Base-by-base conservation (phyloP, 2,797 vertebrate genomes). In the Ficedula albicollis region DNA sequence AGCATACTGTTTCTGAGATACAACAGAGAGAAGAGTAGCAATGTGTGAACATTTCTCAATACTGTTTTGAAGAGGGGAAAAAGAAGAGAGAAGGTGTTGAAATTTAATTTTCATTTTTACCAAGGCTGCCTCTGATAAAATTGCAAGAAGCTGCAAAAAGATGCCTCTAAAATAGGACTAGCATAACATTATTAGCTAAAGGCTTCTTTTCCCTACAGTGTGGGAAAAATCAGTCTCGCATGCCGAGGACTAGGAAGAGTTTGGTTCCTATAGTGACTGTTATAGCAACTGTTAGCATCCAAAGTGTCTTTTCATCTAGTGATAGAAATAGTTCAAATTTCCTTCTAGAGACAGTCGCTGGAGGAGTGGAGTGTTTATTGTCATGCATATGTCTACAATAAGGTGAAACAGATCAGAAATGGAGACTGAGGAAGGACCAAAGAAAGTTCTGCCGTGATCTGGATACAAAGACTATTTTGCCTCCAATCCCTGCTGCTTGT, bases 241-340 rank as follows among this genome's bases (percentile, higher is more conserved):
- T 90, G 79, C 85, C 77, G 92, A 95, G 48, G 77, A 91, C 60
- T 58, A 70, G 86, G 90, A 89, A 60, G 75, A 85, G 13, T 88
- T 96, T 82, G 82, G 90, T 97, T 95, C 85, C 96, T 97, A 93
- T 88, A 94, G 95, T 83, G 93, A 96, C 84, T 89, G 51, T 80
- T 85, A 80, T 0, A 90, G 70, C 60, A 83, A 77, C 70, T 86
- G 49, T 46, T 87, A 73, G 41, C 48, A 78, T 69, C 58, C 78
- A 34, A 69, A 96, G 22, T 48, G 59, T 49, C 78, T 90, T 87
- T 89, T 84, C 38, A 68, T 91, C 49, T 87, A 74, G 63, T 77
- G 62, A 73, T 60, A 51, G 66, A 69, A 92, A 46, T 44, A 67
- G 63, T 84, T 86, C 13, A 43, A 73, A 63, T 74, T 38, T 84